Evolutionary conservation across 1,140 invertebrate genomes (phyloP).

Genomic region (Formica selysi): DNA sequence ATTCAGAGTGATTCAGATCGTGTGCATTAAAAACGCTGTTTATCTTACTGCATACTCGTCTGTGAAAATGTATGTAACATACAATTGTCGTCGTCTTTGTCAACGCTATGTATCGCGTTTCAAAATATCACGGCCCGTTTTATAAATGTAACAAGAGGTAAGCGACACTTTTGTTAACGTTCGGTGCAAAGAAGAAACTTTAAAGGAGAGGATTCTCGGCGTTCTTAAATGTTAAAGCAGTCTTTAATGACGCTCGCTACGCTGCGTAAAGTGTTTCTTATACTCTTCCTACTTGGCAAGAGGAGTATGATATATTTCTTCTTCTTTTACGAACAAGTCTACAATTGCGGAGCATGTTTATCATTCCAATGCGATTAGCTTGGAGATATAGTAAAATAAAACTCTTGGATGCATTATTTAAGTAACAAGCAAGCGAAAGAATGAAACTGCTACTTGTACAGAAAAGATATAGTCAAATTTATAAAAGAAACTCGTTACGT

Average conservation of each 20-base stretch:
- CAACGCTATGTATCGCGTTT: not conserved
- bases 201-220: slow-evolving; percentile 11
- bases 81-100: slow-evolving; percentile 5
- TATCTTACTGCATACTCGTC: slow-evolving; percentile 1
- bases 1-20: not conserved
- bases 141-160: slow-evolving; percentile 31
- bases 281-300: not conserved
- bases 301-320: not conserved
- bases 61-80: not conserved
- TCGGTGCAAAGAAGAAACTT: not conserved
- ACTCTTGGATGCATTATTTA: not conserved
- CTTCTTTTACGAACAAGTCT: not conserved
- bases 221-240: slow-evolving; percentile 55
- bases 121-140: slow-evolving; percentile 1
- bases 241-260: slow-evolving; percentile 35
- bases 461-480: not conserved
- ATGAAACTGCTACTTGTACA: not conserved
- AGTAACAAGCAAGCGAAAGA: slow-evolving; percentile 3
- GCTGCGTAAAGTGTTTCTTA: slow-evolving; percentile 31
- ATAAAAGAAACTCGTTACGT: not conserved
- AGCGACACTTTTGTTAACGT: slow-evolving; percentile 39
- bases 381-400: not conserved
- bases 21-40: slow-evolving; percentile 2
- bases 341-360: not conserved
- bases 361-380: not conserved